A percentile compares a stretch with the other conserved stretches of the same genome.
Conservation (phyloP, 2,113 vertebrate genomes). For the Myodes glareolus region DNA sequence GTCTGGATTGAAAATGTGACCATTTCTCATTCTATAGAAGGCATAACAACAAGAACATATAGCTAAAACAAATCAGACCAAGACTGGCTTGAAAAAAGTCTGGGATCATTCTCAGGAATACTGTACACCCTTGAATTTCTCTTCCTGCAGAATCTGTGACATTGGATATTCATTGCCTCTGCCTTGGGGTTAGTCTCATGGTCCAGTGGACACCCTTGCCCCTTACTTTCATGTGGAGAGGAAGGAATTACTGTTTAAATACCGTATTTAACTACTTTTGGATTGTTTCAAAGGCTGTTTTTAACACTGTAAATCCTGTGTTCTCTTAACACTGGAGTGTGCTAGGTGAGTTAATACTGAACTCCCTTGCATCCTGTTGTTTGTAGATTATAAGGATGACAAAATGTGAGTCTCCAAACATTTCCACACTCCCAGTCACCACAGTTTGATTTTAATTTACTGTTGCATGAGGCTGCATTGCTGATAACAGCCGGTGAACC, state of each 20-base stretch:
- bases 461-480: conserved; percentile 68
- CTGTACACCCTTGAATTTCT: conserved; percentile 63
- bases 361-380: conserved; percentile 75
- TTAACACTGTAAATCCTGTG: conserved; percentile 74
- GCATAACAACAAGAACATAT: conserved; percentile 71
- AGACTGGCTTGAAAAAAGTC: conserved; percentile 77
- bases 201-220: conserved; percentile 41
- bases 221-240: conserved; percentile 66
- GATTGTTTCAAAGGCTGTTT: conserved; percentile 72
- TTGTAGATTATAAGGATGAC: conserved; percentile 70
- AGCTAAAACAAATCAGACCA: conserved; percentile 79
- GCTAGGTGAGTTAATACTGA: conserved; percentile 69
- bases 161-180: conserved; percentile 66
- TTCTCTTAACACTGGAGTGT: conserved; percentile 69
- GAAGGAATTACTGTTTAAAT: conserved; percentile 8
- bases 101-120: conserved; percentile 86
- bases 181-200: conserved; percentile 58
- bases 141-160: conserved; percentile 62
- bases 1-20: conserved; percentile 79
- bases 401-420: conserved; percentile 69
- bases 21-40: conserved; percentile 59
- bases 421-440: conserved; percentile 55
- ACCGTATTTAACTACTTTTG: conserved; percentile 27
- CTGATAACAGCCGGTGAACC: conserved; percentile 12
- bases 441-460: conserved; percentile 65